Evolutionary conservation across 2,797 vertebrate genomes (phyloP).

Genomic region (Scolopax bukidnonensis): DNA sequence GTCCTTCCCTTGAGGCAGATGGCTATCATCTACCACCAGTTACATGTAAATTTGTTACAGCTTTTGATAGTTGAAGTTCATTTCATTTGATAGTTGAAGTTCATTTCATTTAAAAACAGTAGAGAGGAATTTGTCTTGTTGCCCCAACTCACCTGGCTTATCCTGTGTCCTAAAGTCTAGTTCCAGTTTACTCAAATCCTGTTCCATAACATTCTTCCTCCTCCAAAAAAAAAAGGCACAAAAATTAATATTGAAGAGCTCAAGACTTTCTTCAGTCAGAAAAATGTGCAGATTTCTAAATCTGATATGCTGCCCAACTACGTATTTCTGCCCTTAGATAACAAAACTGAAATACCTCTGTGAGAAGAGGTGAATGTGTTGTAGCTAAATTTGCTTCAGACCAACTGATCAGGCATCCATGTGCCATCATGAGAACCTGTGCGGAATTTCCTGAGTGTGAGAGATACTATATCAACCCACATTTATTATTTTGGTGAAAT

Average conservation of each 20-base stretch:
- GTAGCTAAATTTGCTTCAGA: not conserved
- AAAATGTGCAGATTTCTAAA: not conserved
- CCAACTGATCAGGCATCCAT: not conserved
- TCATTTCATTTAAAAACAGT: not conserved
- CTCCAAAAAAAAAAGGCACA: not conserved
- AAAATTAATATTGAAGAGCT: not conserved
- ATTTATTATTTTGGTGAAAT: constrained; percentile 14
- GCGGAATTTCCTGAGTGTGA: constrained; percentile 19
- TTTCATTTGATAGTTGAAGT: not conserved
- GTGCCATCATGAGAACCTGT: not conserved
- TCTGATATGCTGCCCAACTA: not conserved
- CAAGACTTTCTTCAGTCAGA: not conserved
- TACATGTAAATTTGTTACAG: not conserved
- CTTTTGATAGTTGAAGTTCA: not conserved
- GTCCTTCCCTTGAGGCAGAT: not conserved
- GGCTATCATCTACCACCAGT: not conserved
- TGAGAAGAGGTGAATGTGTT: not conserved
- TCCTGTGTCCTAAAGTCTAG: not conserved
- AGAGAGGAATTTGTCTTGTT: not conserved
- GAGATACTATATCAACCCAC: not conserved
- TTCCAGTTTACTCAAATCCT: not conserved
- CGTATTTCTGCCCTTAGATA: not conserved
- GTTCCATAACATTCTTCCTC: not conserved
- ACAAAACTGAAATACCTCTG: not conserved
- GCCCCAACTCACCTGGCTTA: not conserved